Conservation (phyloP, 2,888 invertebrate genomes). For the Folsomia candida region DNA sequence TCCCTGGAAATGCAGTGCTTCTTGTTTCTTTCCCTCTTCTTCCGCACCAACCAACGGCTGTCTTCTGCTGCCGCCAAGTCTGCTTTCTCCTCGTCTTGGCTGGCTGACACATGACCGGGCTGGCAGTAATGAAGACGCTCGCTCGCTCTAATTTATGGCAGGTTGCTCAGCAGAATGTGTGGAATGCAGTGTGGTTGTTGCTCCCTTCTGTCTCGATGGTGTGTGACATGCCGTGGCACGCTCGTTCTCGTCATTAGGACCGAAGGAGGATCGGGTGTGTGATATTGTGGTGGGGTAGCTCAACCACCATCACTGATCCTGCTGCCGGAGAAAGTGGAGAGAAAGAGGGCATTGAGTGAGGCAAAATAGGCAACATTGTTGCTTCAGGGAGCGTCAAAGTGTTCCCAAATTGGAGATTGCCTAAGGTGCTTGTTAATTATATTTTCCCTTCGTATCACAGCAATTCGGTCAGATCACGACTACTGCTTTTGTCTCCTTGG, state of each 20-base stretch:
- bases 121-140: background rate
- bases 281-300: background rate
- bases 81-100: background rate
- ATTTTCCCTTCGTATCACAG: background rate
- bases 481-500: too few relatives aligned
- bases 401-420: conserved; percentile 7
- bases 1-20: too few relatives aligned
- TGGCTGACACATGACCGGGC: too few relatives aligned
- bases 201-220: background rate
- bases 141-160: background rate
- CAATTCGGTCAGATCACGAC: background rate
- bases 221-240: background rate
- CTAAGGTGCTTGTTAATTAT: conserved; percentile 20
- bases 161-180: background rate
- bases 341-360: too few relatives aligned
- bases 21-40: background rate
- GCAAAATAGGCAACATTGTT: background rate
- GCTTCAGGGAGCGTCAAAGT: conserved; percentile 12
- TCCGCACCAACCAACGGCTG: too few relatives aligned
- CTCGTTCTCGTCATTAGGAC: background rate
- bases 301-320: too few relatives aligned
- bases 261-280: background rate
- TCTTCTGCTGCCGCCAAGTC: background rate
- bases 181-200: background rate
- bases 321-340: too few relatives aligned